Percentiles rank a stretch among this genome's conserved stretches.
Conservation (phyloP, 2,113 vertebrate genomes). For the Panurus biarmicus region DNA sequence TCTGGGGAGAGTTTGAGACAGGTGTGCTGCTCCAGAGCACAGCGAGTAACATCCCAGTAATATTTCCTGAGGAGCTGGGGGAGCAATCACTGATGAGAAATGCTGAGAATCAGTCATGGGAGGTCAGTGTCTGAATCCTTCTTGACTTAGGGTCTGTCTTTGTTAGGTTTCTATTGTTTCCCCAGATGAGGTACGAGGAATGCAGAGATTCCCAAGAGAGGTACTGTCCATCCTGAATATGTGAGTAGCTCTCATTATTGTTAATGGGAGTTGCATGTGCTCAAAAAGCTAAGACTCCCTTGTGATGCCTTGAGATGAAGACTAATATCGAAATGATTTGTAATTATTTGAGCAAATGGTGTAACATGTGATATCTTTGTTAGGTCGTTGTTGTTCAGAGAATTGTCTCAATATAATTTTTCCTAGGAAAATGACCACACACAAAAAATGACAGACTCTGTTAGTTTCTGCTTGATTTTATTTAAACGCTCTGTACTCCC, state of each 20-base stretch:
- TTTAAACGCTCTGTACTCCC: not conserved
- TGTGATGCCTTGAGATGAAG: constrained; percentile 7
- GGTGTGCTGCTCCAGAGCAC: not conserved
- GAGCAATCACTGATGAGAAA: not conserved
- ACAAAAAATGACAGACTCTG: not conserved
- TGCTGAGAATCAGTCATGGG: too few relatives aligned
- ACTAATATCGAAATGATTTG: constrained; percentile 6
- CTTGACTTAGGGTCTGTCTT: not conserved
- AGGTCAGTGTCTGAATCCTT: not conserved
- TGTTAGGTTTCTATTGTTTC: not conserved
- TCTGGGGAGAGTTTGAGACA: not conserved
- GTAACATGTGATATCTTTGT: constrained; percentile 28
- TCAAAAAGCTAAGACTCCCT: not conserved
- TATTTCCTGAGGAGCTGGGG: not conserved
- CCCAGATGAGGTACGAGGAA: not conserved
- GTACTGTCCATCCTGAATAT: constrained; percentile 1
- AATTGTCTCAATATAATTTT: not conserved
- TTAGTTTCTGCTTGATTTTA: not conserved
- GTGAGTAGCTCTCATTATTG: constrained; percentile 38
- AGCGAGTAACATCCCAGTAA: not conserved
- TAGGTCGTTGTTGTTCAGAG: constrained; percentile 41
- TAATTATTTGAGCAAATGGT: constrained; percentile 46
- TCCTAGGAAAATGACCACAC: constrained; percentile 21
- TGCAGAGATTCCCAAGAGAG: not conserved
- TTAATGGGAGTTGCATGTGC: constrained; percentile 24